Base-by-base conservation (phyloP, 1,140 invertebrate genomes). In the Thalassaphorura encarpata region DNA sequence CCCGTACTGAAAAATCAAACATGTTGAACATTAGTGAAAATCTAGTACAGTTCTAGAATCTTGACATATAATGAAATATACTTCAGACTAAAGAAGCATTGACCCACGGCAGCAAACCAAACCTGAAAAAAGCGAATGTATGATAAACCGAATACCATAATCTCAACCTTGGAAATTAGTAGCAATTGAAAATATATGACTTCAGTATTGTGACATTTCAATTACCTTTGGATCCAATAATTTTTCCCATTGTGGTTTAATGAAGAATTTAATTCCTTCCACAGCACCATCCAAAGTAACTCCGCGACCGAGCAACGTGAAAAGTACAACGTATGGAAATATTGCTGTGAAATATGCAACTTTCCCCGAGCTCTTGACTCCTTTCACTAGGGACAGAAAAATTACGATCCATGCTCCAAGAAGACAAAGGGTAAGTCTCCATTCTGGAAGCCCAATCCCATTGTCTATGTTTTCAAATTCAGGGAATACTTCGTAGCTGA, bases 301-400 rank as follows among this genome's bases (percentile, higher is more conserved):
- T 23, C 75, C 73, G 27, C 73, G 63, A 31, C 73, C 59, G 33
- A 79, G 66, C 1, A 78, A 58, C n/a, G 73, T 69, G 6, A 72
- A 26, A 19, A 78, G 66, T 29, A 77, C 69, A 5, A 75, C 65
- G 56, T 78, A 79, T 1, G 77, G 77, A 59, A 78, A 75, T 11
- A 73, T 56, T 6, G 76, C 69, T 11, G 70, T 73, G 24, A 54
- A 54, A 11, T 26, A 45, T 27, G 52, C 41, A n/a, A 29, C 82
- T 70, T 84, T 85, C 40, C 84, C 84, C 0, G 82, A 81, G 62
- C 81, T 83, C 67, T 83, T 80, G 0, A 91, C 84, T 28, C 89
- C 89, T 65, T 79, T 80, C 42, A 83, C 78, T n/a, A 89, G 78
- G 43, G 87, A 81, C 26, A 84, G 63, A 67, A 84, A 89, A 26